Conservation (phyloP, 2,113 vertebrate genomes). For the Chamaea fasciata region DNA sequence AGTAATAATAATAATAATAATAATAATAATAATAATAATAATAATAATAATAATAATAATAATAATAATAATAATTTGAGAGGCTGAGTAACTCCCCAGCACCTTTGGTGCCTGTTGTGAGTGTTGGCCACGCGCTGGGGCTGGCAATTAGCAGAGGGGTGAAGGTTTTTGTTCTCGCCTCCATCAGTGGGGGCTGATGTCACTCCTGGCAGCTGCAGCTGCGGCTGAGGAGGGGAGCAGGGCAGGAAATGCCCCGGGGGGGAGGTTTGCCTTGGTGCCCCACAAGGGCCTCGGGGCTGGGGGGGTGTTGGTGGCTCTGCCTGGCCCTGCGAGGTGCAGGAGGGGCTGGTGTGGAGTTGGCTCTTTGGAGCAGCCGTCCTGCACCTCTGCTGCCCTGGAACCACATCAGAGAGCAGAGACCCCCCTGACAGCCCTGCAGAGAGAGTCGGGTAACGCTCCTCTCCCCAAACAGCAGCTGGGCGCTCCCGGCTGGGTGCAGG, state of each 20-base stretch:
- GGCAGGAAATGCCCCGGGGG: accelerated
- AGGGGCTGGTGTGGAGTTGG: background rate
- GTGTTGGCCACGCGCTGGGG: background rate
- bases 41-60: background rate
- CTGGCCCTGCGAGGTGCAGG: background rate
- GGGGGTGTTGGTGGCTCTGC: background rate
- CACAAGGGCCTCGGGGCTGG: accelerated
- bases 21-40: background rate
- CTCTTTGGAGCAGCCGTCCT: background rate
- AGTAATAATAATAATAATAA: background rate
- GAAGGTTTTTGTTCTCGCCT: background rate
- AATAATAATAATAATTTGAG: background rate
- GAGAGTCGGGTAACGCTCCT: background rate
- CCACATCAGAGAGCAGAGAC: background rate
- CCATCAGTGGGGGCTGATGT: background rate
- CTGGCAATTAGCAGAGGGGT: background rate
- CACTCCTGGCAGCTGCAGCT: background rate
- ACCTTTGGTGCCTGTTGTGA: background rate
- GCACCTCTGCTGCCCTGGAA: background rate
- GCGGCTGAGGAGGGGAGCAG: background rate
- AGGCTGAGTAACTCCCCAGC: background rate
- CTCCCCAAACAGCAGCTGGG: background rate
- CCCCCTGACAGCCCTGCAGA: background rate
- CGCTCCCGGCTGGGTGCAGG: background rate
- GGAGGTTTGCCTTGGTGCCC: background rate